phyloP scores from a whole-genome alignment of 2,113 vertebrate species.

The Australoheros scitulus region DNA sequence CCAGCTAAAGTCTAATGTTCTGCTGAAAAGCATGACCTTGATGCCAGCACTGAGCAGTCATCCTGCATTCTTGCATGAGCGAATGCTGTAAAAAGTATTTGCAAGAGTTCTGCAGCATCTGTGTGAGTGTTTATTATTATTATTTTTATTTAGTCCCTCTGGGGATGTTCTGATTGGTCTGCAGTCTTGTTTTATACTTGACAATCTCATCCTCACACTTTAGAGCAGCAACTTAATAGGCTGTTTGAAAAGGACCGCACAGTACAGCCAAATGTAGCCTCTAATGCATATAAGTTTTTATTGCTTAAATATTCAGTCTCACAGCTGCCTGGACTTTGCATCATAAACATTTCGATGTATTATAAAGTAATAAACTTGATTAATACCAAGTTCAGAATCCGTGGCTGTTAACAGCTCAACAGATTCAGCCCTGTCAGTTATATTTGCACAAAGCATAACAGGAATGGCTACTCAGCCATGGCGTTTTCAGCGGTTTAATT shows the following conservation, averaged over 20 bases:
- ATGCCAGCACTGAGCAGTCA: not conserved
- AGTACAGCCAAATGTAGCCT: constrained; percentile 4
- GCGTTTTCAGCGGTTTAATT: not conserved
- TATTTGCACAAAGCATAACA: not conserved
- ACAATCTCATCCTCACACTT: constrained; percentile 4
- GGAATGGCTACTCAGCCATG: not conserved
- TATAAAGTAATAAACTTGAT: constrained; percentile 36
- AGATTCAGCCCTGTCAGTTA: not conserved
- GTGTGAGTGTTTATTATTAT: not conserved
- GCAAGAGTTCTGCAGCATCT: not conserved
- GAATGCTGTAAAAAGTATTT: not conserved
- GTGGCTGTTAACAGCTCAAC: constrained; percentile 1
- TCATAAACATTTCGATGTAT: constrained; percentile 23
- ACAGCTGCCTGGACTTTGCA: constrained; percentile 4
- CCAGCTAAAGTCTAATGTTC: not conserved
- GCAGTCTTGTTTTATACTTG: not conserved
- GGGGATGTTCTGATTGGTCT: not conserved
- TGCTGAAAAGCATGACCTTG: not conserved
- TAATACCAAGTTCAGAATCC: constrained; percentile 18
- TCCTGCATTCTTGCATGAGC: not conserved
- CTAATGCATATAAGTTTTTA: constrained; percentile 22
- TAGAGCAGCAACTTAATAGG: constrained; percentile 5
- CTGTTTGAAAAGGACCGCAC: not conserved
- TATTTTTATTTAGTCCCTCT: constrained; percentile 1
- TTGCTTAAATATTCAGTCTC: constrained; percentile 1